phyloP scores from a whole-genome alignment of 1,140 invertebrate species.

The Polyergus mexicanus region DNA sequence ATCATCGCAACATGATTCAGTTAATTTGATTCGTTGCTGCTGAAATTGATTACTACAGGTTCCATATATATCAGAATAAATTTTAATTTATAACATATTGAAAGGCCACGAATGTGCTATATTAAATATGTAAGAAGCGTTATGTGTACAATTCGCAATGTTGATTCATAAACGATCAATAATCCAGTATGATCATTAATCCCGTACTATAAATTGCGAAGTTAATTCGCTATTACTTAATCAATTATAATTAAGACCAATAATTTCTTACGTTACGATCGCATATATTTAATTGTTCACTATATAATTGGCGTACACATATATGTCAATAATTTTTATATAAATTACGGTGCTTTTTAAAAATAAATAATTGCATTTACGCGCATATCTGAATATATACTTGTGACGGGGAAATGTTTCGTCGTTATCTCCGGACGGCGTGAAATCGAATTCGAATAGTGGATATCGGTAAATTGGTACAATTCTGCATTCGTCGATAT shows the following conservation, averaged over 20 bases:
- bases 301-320: background rate
- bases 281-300: background rate
- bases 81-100: conserved; percentile 40
- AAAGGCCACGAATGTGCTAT: background rate
- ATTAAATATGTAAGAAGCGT: conserved; percentile 24
- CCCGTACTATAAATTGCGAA: background rate
- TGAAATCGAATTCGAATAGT: background rate
- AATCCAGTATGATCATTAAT: background rate
- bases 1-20: conserved; percentile 38
- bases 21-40: conserved; percentile 38
- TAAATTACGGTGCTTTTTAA: background rate
- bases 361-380: background rate
- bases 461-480: background rate
- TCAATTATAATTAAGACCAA: conserved; percentile 12
- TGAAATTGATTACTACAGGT: conserved; percentile 10
- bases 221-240: conserved; percentile 27
- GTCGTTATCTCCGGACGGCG: background rate
- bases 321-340: background rate
- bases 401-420: conserved; percentile 32
- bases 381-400: background rate
- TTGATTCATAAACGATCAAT: conserved; percentile 15
- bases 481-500: background rate
- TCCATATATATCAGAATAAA: conserved; percentile 43
- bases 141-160: background rate
- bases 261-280: conserved; percentile 2